Conservation (phyloP, 2,797 vertebrate genomes). For the Allobates femoralis region DNA sequence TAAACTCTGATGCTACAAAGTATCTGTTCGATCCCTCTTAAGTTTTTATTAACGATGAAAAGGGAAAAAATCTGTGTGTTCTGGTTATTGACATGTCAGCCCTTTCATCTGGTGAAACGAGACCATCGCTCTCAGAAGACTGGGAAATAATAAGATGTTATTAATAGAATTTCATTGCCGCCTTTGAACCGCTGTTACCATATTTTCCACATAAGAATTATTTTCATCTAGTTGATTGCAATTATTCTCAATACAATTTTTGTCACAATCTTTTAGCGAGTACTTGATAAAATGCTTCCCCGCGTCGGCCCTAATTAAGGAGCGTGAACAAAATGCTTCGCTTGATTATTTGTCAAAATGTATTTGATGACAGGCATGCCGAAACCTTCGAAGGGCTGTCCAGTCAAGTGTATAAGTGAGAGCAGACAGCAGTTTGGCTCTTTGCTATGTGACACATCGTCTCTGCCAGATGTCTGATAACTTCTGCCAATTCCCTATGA, state of each 20-base stretch:
- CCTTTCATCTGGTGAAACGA: not conserved
- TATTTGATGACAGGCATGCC: constrained; percentile 47
- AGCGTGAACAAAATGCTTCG: constrained; percentile 51
- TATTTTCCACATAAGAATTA: constrained; percentile 45
- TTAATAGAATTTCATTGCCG: constrained; percentile 25
- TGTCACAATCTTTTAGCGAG: constrained; percentile 60
- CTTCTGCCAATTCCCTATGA: constrained; percentile 54
- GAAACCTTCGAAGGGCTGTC: constrained; percentile 46
- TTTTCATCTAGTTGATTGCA: constrained; percentile 53
- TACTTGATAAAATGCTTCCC: constrained; percentile 55
- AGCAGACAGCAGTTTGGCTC: constrained; percentile 56
- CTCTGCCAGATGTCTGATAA: constrained; percentile 54
- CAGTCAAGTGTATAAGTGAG: constrained; percentile 59
- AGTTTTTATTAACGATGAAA: not conserved
- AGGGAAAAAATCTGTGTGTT: not conserved
- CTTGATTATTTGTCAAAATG: constrained; percentile 62
- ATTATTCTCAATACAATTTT: constrained; percentile 60
- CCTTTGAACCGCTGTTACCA: constrained; percentile 12
- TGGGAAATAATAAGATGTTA: constrained; percentile 31
- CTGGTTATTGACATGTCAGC: not conserved
- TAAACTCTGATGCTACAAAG: not conserved
- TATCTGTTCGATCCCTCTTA: not conserved
- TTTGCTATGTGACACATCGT: constrained; percentile 30
- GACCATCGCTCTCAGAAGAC: constrained; percentile 21
- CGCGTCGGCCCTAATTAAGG: constrained; percentile 55